Conservation (phyloP, 2,113 vertebrate species). For the Hemiprocne comata region DNA sequence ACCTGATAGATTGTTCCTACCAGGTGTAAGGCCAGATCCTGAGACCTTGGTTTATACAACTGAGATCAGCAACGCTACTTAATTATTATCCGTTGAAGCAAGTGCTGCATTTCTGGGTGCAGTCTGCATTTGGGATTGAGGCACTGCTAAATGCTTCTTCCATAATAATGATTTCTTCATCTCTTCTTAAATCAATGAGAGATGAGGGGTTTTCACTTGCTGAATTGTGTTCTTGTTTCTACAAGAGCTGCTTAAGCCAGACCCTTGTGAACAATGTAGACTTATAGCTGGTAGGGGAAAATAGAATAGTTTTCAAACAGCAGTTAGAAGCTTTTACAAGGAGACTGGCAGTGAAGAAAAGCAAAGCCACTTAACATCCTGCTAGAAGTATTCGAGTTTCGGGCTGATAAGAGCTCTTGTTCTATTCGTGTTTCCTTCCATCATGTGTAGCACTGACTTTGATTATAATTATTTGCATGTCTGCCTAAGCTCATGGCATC, state of each 20-base stretch:
- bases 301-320: neutral
- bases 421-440: neutral
- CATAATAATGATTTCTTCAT: neutral
- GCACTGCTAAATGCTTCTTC: neutral
- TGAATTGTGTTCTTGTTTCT: neutral
- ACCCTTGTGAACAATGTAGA: neutral
- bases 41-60: neutral
- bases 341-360: neutral
- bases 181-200: neutral
- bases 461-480: neutral
- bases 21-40: neutral
- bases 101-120: neutral
- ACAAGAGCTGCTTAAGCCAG: neutral
- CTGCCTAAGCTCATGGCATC: neutral
- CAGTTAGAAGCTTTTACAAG: neutral
- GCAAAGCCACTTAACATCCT: neutral
- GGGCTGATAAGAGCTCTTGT: neutral
- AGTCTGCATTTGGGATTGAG: neutral
- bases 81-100: neutral
- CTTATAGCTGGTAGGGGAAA: neutral
- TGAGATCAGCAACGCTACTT: neutral
- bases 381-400: neutral
- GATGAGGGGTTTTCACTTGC: neutral
- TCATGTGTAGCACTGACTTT: neutral
- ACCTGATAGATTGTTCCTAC: neutral